These are phyloP conservation scores for Nematostella vectensis DNA, from an alignment of 92 coral and sea anemone species.

Conservation along the genomic window DNA sequence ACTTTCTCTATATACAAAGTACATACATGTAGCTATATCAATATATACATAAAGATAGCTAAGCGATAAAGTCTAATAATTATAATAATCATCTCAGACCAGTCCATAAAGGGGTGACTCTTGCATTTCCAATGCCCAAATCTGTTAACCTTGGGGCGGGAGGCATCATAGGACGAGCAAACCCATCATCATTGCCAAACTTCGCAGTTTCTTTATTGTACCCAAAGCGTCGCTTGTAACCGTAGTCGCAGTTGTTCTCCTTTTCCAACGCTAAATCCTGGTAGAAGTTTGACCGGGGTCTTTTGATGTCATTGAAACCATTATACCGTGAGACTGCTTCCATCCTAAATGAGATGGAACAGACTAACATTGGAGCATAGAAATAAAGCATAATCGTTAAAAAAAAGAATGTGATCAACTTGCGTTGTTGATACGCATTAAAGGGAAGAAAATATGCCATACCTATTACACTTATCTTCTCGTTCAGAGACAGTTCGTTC, in stretches of 20 bases:
- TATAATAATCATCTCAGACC: slow-evolving; percentile 45
- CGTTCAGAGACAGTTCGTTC: slow-evolving; percentile 82
- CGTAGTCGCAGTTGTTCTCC: slow-evolving; percentile 35
- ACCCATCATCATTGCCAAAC: slow-evolving; percentile 17
- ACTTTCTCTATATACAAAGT: no score
- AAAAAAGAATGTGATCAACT: neutral
- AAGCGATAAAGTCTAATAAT: no score
- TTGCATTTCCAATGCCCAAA: slow-evolving; percentile 44
- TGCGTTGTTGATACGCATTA: no score
- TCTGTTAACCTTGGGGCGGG: slow-evolving; percentile 45
- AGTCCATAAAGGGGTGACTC: slow-evolving; percentile 47
- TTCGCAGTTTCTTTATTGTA: slow-evolving; percentile 9
- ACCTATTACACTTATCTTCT: neutral
- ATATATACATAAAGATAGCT: no score
- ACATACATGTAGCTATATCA: no score
- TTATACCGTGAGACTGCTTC: slow-evolving; percentile 14
- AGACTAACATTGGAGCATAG: neutral
- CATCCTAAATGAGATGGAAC: slow-evolving; percentile 6
- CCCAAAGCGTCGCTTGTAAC: slow-evolving; percentile 10
- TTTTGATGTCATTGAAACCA: slow-evolving; percentile 19
- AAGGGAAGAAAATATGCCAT: neutral
- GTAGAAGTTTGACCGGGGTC: slow-evolving; percentile 8
- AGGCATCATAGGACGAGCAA: slow-evolving; percentile 15
- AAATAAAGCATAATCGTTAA: neutral
- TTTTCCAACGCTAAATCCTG: slow-evolving; percentile 43